phyloP scores from a whole-genome alignment of 2,113 vertebrate genomes.

The Dicentrarchus labrax region DNA sequence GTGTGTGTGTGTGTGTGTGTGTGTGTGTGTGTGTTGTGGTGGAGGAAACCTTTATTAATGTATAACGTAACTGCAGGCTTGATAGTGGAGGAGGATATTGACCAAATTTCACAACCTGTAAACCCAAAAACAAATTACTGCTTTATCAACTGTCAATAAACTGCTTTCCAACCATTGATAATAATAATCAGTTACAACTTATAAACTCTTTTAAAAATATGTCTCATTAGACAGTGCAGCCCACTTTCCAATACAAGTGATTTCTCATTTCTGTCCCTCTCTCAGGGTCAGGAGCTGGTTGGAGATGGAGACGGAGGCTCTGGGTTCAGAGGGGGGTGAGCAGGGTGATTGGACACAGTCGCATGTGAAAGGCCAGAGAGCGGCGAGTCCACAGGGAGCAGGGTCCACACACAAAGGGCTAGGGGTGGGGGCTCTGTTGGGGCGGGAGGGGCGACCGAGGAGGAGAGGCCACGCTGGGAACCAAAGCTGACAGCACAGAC shows the following conservation, averaged over 20 bases:
- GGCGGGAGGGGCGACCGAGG: conserved; percentile 42
- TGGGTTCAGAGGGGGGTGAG: conserved; percentile 67
- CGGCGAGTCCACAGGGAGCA: conserved; percentile 79
- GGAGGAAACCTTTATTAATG: not conserved
- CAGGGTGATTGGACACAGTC: conserved; percentile 86
- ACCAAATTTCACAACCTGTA: not conserved
- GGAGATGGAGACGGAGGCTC: conserved; percentile 69
- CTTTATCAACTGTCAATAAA: not conserved
- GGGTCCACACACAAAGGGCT: conserved; percentile 80
- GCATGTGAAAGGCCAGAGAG: conserved; percentile 84
- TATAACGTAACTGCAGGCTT: not conserved
- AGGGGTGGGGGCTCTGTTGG: conserved; percentile 49
- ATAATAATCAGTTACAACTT: not conserved
- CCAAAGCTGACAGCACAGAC: conserved; percentile 83
- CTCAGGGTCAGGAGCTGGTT: conserved; percentile 63
- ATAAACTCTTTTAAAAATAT: not conserved
- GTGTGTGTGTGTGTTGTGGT: too few species aligned
- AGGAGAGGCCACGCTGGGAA: conserved; percentile 81
- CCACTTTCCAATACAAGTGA: not conserved
- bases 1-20: too few species aligned
- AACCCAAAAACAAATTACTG: not conserved
- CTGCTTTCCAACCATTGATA: not conserved
- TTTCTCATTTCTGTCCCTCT: conserved; percentile 23
- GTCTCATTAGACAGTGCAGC: not conserved
- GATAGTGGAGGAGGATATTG: not conserved